phyloP scores from a whole-genome alignment of 2,888 invertebrate genomes.

The Timema cristinae region DNA sequence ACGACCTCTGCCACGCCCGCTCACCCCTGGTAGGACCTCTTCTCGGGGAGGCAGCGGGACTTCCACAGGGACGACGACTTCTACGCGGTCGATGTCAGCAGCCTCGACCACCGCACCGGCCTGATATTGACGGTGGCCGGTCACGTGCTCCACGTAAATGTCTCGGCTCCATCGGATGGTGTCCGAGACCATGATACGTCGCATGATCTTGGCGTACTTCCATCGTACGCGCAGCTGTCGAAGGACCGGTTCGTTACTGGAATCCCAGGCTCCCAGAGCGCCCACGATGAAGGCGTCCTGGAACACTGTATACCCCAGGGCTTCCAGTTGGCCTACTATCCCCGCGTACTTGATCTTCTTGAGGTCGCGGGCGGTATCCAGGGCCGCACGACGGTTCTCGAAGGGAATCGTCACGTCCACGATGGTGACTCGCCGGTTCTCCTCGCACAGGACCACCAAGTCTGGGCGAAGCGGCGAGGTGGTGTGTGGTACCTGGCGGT shows the following conservation, averaged over 20 bases:
- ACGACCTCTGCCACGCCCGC: not conserved
- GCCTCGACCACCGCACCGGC: not conserved
- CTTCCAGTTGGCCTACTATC: constrained; percentile 31
- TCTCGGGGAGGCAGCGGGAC: not conserved
- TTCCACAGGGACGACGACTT: not conserved
- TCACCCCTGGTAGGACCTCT: not conserved
- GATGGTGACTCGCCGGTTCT: constrained; percentile 32
- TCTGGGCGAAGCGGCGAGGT: constrained; percentile 31
- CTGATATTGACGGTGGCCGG: constrained; percentile 35
- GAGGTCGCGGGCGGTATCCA: constrained; percentile 33
- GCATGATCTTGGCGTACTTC: constrained; percentile 34
- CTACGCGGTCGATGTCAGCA: not conserved
- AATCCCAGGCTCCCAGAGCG: constrained; percentile 39
- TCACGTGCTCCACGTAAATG: constrained; percentile 40
- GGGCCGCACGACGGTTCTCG: constrained; percentile 36
- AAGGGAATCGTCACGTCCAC: constrained; percentile 40
- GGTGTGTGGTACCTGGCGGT: not conserved
- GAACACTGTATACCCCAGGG: constrained; percentile 27
- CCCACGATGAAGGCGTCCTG: constrained; percentile 38
- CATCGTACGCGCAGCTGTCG: constrained; percentile 26
- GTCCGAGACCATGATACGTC: constrained; percentile 37
- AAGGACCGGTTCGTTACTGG: constrained; percentile 35
- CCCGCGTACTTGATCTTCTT: constrained; percentile 35
- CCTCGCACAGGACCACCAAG: constrained; percentile 33
- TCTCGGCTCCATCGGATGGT: constrained; percentile 38